phyloP scores from a whole-genome alignment of 2,113 vertebrate species.

The Tenebrosternarchus preto region DNA sequence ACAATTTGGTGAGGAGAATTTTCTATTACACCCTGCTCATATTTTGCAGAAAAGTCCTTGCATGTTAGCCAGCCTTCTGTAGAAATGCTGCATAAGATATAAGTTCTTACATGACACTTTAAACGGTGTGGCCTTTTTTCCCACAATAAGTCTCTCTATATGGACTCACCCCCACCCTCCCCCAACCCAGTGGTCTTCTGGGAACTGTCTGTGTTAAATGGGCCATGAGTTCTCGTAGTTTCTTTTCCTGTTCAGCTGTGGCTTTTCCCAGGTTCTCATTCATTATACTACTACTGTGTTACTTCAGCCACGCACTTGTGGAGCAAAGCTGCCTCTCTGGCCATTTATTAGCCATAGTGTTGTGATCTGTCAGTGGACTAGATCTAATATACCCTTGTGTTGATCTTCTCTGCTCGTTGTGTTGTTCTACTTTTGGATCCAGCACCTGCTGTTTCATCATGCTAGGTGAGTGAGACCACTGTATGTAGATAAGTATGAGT shows the following conservation, averaged over 20 bases:
- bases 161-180: not conserved
- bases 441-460: not conserved
- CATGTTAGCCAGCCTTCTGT: not conserved
- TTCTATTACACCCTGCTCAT: not conserved
- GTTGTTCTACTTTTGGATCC: conserved; percentile 16
- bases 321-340: not conserved
- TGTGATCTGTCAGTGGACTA: conserved; percentile 1
- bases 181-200: conserved; percentile 30
- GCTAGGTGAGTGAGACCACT: not conserved
- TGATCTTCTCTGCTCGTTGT: not conserved
- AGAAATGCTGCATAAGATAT: not conserved
- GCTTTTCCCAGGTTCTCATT: conserved; percentile 47
- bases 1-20: not conserved
- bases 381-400: not conserved
- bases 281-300: conserved; percentile 14
- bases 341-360: conserved; percentile 7
- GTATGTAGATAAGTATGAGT: too few relatives aligned
- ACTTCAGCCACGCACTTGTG: not conserved
- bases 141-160: conserved; percentile 18
- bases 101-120: not conserved
- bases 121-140: conserved; percentile 18
- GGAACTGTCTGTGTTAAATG: conserved; percentile 48
- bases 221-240: conserved; percentile 48
- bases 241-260: conserved; percentile 43
- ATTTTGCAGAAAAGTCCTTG: not conserved